Percentiles rank a stretch among this genome's conserved stretches.
Conservation (phyloP, 2,888 invertebrate genomes). For the Apomyelois bistriatella region DNA sequence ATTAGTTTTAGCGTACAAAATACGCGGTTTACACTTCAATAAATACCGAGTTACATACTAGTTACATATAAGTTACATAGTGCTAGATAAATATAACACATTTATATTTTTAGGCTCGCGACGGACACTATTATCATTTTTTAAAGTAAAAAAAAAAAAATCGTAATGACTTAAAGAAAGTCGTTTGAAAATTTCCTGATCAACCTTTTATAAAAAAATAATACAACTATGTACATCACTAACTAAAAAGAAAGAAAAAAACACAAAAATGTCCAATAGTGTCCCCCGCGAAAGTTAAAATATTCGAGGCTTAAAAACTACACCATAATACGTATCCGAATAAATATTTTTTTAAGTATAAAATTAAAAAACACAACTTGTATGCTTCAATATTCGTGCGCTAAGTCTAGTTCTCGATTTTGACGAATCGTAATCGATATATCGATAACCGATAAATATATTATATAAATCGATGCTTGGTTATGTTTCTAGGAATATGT, state of each 20-base stretch:
- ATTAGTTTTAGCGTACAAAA: conserved; percentile 23
- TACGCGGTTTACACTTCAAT: conserved; percentile 30
- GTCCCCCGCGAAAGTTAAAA: conserved; percentile 17
- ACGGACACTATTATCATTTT: background rate
- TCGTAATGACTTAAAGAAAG: background rate
- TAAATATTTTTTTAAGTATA: conserved; percentile 73
- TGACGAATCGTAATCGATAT: conserved; percentile 23
- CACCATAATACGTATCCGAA: conserved; percentile 63
- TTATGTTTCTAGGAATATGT: background rate
- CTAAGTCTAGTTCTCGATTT: conserved; percentile 36
- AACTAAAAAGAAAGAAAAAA: conserved; percentile 27
- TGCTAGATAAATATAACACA: conserved; percentile 58
- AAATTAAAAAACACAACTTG: conserved; percentile 74
- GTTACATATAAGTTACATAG: conserved; percentile 39
- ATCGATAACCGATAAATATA: conserved; percentile 1
- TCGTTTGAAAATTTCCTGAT: background rate
- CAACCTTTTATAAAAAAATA: no score
- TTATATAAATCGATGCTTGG: conserved; percentile 15
- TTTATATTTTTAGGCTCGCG: conserved; percentile 30
- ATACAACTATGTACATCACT: conserved; percentile 9
- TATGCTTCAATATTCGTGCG: conserved; percentile 62
- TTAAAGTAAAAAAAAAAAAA: conserved; percentile 17
- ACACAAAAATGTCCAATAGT: conserved; percentile 18
- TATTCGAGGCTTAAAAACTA: conserved; percentile 45
- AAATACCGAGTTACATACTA: conserved; percentile 43